Conservation (phyloP, 2,888 invertebrate species). For the Athalia rosae region DNA sequence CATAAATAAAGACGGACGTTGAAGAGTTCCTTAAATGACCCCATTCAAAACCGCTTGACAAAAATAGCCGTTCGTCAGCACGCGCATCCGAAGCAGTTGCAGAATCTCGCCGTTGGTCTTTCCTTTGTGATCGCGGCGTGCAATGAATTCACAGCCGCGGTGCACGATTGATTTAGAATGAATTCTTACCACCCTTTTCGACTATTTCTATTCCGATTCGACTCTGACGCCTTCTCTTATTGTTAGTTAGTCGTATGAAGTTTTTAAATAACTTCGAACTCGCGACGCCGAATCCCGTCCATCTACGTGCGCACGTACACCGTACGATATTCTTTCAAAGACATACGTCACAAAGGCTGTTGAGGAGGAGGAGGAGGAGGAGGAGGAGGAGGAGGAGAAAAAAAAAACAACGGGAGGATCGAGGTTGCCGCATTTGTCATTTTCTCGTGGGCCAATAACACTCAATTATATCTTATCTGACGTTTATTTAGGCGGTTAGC, state of each 20-base stretch:
- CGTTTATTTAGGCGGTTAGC: constrained; percentile 23
- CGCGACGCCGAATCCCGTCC: too few species aligned
- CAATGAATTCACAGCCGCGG: constrained; percentile 42
- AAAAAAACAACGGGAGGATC: too few species aligned
- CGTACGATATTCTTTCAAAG: too few species aligned
- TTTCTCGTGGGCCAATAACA: constrained; percentile 6
- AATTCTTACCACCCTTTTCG: constrained; percentile 21
- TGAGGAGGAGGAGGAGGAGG: too few species aligned
- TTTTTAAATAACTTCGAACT: too few species aligned
- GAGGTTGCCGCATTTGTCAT: constrained; percentile 25
- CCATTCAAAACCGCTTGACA: neutral
- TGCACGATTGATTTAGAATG: constrained; percentile 41
- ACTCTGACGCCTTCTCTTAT: constrained; percentile 2
- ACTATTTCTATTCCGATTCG: constrained; percentile 29
- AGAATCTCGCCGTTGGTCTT: constrained; percentile 40
- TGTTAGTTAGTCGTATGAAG: too few species aligned
- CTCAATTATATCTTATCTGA: constrained; percentile 37
- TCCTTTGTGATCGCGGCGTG: constrained; percentile 19
- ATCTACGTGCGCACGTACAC: too few species aligned
- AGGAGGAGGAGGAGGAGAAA: too few species aligned
- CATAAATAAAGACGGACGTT: neutral
- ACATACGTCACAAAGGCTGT: too few species aligned
- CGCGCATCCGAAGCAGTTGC: constrained; percentile 32
- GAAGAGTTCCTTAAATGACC: constrained; percentile 38
- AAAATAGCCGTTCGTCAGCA: constrained; percentile 6